phyloP scores from a whole-genome alignment of 2,113 vertebrate genomes.

The Chlamydotis undulata region DNA sequence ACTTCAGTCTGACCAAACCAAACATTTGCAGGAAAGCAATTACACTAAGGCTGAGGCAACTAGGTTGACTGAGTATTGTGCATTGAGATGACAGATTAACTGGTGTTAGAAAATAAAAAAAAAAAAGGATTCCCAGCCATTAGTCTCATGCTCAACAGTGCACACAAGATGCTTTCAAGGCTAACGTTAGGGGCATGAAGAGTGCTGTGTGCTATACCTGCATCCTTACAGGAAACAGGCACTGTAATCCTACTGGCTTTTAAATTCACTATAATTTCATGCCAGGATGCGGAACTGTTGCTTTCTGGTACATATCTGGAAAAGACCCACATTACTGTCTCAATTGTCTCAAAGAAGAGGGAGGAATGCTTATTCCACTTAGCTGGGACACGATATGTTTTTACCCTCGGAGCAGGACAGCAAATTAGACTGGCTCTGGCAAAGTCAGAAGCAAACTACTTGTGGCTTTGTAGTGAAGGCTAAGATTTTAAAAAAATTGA shows the following conservation, averaged over 20 bases:
- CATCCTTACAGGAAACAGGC: background rate
- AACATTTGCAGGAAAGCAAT: background rate
- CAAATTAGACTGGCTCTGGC: background rate
- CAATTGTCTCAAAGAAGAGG: background rate
- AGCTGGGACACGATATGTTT: background rate
- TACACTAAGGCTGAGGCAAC: background rate
- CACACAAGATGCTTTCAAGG: background rate
- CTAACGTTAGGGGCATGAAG: background rate
- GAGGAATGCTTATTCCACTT: background rate
- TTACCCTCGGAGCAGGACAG: background rate
- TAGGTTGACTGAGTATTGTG: background rate
- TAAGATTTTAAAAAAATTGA: background rate
- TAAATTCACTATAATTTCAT: background rate
- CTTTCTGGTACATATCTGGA: background rate
- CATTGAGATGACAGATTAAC: background rate
- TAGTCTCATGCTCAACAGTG: background rate
- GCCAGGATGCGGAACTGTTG: background rate
- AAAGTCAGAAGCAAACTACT: background rate
- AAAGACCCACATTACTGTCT: accelerated
- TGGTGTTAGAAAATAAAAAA: background rate
- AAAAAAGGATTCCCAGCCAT: background rate
- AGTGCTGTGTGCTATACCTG: background rate
- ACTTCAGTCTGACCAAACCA: background rate
- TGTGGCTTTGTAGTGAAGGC: background rate
- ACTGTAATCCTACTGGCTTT: background rate